These are phyloP conservation scores for Botia kubotai DNA, from an alignment of 2,797 vertebrate species.

Conservation along the genomic window DNA sequence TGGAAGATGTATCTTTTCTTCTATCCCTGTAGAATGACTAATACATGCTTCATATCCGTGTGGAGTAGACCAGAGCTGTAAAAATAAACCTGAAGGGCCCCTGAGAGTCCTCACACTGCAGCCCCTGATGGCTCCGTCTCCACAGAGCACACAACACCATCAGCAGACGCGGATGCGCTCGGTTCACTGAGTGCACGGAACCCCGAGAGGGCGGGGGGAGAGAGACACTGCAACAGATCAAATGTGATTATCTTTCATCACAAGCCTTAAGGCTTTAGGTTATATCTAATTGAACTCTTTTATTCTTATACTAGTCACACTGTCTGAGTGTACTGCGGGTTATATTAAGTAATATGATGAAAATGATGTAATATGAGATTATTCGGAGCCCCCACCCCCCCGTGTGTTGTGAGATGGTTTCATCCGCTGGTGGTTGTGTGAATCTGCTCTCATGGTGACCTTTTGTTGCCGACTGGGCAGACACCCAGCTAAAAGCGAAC, in stretches of 20 bases:
- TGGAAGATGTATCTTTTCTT: neutral
- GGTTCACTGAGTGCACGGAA: constrained; percentile 56
- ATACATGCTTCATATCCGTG: neutral
- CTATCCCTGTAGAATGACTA: constrained; percentile 7
- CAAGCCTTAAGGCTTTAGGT: neutral
- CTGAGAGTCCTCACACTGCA: neutral
- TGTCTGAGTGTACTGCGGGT: neutral
- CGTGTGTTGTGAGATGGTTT: constrained; percentile 39
- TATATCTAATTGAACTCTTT: neutral
- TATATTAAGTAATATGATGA: neutral
- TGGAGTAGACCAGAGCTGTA: neutral
- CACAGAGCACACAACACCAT: constrained; percentile 12
- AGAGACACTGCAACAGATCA: constrained; percentile 16
- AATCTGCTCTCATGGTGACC: constrained; percentile 3
- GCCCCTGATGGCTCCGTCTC: neutral
- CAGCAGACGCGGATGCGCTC: neutral
- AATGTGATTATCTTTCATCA: constrained; percentile 21
- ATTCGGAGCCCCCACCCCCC: constrained; percentile 6
- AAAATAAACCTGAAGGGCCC: constrained; percentile 10
- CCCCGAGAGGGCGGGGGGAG: neutral
- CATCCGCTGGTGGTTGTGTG: constrained; percentile 36
- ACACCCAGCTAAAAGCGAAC: no score
- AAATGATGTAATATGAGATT: constrained; percentile 20
- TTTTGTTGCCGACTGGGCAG: constrained; percentile 18
- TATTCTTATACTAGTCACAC: neutral